Base-by-base conservation (phyloP, 2,113 vertebrate species). In the Halichoerus grypus region DNA sequence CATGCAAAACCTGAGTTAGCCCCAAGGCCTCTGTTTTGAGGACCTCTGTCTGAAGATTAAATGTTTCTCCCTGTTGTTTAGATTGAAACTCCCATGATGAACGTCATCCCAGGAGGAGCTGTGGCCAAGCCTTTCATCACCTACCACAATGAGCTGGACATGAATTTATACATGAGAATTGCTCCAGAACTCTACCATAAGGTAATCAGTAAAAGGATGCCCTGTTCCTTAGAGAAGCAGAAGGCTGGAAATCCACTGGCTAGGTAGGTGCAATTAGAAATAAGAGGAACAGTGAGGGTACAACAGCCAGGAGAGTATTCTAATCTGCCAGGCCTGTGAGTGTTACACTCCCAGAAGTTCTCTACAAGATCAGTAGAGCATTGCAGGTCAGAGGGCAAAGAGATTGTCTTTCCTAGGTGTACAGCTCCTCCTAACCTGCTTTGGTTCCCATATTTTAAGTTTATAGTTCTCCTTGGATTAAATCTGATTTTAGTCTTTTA, bases 51-150 rank as follows among this genome's bases (percentile, higher is more conserved):
- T 93, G 28, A 74, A 22, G 39, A 83, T 61, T 83, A 69, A 94
- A 14, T 82, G 5, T 92, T 61, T 94, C 67, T 90, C 6, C 33
- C 21, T 96, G 5, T 72, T 88, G 51, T 76, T 76, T 97, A 99
- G 99, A 98, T 99, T 95, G 99, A 99, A 98, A 99, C 99, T 12
- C 99, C 99, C 42, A 99, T 99, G 99, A 99, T 99, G 99, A 99
- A 99, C 97, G 76, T 99, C 79, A 99, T 99, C 96, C 99, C 99
- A 26, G 99, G 99, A 1, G 99, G 99, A 87, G 99, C 99, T 36
- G 99, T 99, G 95, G 99, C 99, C 93, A 99, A 98, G 96, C 99
- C 99, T 59, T 99, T 99, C 96, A 98, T 99, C 93, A 99, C 99
- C 0, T 98, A 99, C 95, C 99, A 99, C 99, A 99, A 99, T n/a